phyloP scores from a whole-genome alignment of 2,888 invertebrate genomes.

The Standfussiana lucernea region DNA sequence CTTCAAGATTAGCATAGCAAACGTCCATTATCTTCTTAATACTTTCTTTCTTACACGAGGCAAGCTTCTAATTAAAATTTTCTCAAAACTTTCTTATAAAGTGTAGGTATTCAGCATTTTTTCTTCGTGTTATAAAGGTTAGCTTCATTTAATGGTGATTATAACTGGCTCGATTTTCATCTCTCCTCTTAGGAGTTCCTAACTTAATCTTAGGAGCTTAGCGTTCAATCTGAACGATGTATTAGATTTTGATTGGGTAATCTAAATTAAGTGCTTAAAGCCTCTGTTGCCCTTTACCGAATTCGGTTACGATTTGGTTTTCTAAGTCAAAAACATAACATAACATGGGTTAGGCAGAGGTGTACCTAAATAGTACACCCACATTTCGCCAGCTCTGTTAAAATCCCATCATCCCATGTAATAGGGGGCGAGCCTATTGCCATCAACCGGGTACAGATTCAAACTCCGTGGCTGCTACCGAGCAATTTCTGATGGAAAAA shows the following conservation, averaged over 20 bases:
- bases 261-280: neutral
- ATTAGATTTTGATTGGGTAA: conserved; percentile 50
- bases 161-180: conserved; percentile 27
- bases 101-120: conserved; percentile 12
- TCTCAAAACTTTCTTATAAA: conserved; percentile 35
- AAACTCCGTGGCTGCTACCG: neutral
- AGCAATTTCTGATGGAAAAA: no score
- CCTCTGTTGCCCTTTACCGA: neutral
- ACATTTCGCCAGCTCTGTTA: neutral
- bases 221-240: conserved; percentile 38
- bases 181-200: conserved; percentile 13
- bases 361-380: neutral
- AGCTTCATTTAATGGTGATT: conserved; percentile 22
- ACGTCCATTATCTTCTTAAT: conserved; percentile 43
- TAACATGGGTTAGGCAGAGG: neutral
- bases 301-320: neutral
- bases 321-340: neutral
- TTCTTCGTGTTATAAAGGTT: conserved; percentile 4
- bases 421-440: neutral
- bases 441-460: neutral
- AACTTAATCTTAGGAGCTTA: conserved; percentile 31
- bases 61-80: conserved; percentile 52
- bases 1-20: conserved; percentile 41
- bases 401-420: neutral
- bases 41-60: conserved; percentile 34